Conservation (phyloP, 2,888 invertebrate genomes). For the Drosophila mettleri region DNA sequence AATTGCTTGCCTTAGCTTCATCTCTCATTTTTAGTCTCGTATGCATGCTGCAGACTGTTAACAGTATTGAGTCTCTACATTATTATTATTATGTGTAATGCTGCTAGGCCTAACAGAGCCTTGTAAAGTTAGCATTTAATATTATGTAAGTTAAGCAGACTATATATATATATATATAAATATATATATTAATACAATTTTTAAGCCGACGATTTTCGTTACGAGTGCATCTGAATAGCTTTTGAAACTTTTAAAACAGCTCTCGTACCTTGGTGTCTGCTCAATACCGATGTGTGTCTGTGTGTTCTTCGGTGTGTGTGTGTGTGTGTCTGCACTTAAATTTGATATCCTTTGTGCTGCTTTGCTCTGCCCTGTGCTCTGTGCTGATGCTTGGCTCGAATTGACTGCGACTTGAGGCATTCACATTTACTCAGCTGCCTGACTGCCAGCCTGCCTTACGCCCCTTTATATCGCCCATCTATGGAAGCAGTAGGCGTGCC, state of each 20-base stretch:
- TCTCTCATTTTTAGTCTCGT: too few relatives aligned
- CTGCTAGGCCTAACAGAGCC: too few relatives aligned
- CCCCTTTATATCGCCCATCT: conserved; percentile 2
- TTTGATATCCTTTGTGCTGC: conserved; percentile 78
- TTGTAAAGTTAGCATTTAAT: too few relatives aligned
- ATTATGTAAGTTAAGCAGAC: not conserved
- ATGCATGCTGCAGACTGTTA: too few relatives aligned
- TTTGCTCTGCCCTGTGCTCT: conserved; percentile 51
- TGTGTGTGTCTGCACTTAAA: conserved; percentile 73
- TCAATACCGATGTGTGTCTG: conserved; percentile 2
- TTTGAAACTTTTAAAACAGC: not conserved
- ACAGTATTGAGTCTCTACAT: too few relatives aligned
- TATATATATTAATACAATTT: too few relatives aligned
- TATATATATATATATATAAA: not conserved
- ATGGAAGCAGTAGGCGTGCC: conserved; percentile 36
- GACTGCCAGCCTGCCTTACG: not conserved
- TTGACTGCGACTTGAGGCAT: conserved; percentile 68
- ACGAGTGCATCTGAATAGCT: not conserved
- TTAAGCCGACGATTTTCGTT: too few relatives aligned
- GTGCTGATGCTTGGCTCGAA: conserved; percentile 45
- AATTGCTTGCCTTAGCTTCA: too few relatives aligned
- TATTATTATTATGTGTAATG: too few relatives aligned
- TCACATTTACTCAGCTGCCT: conserved; percentile 40
- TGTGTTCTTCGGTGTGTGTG: not conserved
- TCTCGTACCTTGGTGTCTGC: not conserved